Base-by-base conservation (phyloP, 2,888 invertebrate species). In the Morinoia aosen region DNA sequence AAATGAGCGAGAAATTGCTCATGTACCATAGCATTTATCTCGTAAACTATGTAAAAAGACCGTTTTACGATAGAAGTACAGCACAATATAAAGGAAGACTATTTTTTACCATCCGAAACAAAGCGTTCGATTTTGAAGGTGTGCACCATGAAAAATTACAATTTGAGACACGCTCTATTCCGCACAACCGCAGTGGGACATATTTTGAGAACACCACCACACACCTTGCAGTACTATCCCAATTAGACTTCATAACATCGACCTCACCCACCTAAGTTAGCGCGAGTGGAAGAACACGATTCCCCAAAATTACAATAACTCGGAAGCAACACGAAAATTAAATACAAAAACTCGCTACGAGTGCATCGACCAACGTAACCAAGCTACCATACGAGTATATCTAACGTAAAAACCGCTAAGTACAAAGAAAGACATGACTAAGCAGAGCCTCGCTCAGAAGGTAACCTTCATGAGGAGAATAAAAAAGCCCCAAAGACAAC, bases 401-500 rank as follows among this genome's bases (percentile, higher is more conserved):
- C 76, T 76, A 76, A 25, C 25, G 25, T 25, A 76, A 76, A 76
- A 76, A 10, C 25, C 8, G 76, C 33, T 76, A 33, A 7, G 25
- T 76, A 76, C 33, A 76, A 33, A 76, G 25, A 76, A 16, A 76
- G 76, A 76, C 76, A 19, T 5, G 61, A 61, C 61, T 61, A 61
- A 19, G 19, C 8, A 76, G 76, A 33, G 33, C 33, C 33, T 33
- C 19, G 76, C 25, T 98, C 98, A 98, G 97, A 98, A 98, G 98
- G 98, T 98, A 97, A 98, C 98, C 97, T 98, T 98, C 98, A 98
- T 98, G 98, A 98, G 98, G 97, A 98, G 98, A 97, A 98, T 98
- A 97, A 98, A 98, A 97, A 98, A 98, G 97, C 98, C 98, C 98
- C 98, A 98, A 97, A 99, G 98, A 98, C 98, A 98, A 97, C 98